Evolutionary conservation across 2,888 invertebrate genomes (phyloP).

Genomic region (Scaptomyza reducta): DNA sequence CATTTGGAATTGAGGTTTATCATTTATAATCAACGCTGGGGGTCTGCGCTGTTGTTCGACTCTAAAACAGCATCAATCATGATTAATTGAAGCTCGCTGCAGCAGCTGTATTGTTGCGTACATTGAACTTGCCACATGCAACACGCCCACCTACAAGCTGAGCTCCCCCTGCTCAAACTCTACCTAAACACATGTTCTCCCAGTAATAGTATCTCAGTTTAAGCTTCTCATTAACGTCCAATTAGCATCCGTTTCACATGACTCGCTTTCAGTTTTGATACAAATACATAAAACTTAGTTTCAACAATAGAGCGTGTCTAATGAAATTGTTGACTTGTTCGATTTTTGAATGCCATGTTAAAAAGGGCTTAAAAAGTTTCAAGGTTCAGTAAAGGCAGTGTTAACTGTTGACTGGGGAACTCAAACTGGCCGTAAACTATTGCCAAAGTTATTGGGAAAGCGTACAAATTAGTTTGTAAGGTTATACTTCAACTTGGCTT

Average conservation of each 20-base stretch:
- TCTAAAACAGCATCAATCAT: conserved; percentile 69
- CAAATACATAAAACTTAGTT: conserved; percentile 12
- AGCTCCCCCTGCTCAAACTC: not conserved
- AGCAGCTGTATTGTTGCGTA: conserved; percentile 39
- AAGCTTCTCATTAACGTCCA: conserved; percentile 66
- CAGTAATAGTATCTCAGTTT: conserved; percentile 34
- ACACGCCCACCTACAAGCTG: conserved; percentile 29
- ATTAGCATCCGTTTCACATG: conserved; percentile 71
- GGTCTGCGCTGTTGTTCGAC: conserved; percentile 37
- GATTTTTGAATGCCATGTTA: conserved; percentile 34
- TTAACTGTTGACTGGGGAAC: not conserved
- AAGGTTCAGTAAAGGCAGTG: conserved; percentile 23
- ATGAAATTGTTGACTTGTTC: conserved; percentile 44
- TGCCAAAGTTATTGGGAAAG: not conserved
- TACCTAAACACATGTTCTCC: conserved; percentile 5
- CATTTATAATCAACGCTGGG: conserved; percentile 55
- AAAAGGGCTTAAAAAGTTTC: conserved; percentile 22
- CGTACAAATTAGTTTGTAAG: not conserved
- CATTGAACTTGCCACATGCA: conserved; percentile 53
- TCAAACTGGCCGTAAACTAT: not conserved
- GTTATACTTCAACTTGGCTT: not conserved
- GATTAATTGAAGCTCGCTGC: conserved; percentile 62
- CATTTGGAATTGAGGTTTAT: conserved; percentile 58
- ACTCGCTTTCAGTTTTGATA: conserved; percentile 31
- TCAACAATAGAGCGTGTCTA: conserved; percentile 35